A percentile compares a stretch with the other conserved stretches of the same genome.
Conservation (phyloP, 92 coral and sea anemone genomes). For the Scolanthus callimorphus region DNA sequence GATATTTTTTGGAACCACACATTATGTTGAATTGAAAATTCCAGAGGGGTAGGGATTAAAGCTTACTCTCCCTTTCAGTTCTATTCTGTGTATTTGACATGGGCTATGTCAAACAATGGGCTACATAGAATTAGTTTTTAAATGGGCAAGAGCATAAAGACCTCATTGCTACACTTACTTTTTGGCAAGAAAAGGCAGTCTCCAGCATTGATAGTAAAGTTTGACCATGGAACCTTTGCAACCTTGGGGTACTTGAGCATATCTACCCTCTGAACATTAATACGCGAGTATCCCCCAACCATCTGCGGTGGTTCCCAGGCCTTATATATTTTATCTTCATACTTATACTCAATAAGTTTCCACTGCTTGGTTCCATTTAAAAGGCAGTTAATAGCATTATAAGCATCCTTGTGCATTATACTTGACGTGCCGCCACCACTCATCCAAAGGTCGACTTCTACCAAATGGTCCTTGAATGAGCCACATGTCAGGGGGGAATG, state of each 20-base stretch:
- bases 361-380: slow-evolving; percentile 92
- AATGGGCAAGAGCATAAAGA: too few species aligned
- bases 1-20: too few species aligned
- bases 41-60: too few species aligned
- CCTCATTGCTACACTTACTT: slow-evolving; percentile 61
- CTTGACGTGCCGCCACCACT: slow-evolving; percentile 93
- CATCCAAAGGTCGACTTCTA: slow-evolving; percentile 95
- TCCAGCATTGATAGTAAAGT: slow-evolving; percentile 74
- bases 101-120: too few species aligned
- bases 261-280: slow-evolving; percentile 67
- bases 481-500: slow-evolving; percentile 87
- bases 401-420: slow-evolving; percentile 91
- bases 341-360: slow-evolving; percentile 89
- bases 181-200: slow-evolving; percentile 95
- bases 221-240: slow-evolving; percentile 82
- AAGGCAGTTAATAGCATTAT: slow-evolving; percentile 91
- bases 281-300: slow-evolving; percentile 83
- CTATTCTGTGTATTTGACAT: too few species aligned
- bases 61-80: too few species aligned
- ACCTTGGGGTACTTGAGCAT: slow-evolving; percentile 76
- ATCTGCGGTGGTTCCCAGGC: slow-evolving; percentile 91
- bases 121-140: too few species aligned
- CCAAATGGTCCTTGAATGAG: slow-evolving; percentile 63
- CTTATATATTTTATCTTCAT: slow-evolving; percentile 86
- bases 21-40: too few species aligned